Conservation (phyloP, 2,888 invertebrate species). For the Leucania comma region DNA sequence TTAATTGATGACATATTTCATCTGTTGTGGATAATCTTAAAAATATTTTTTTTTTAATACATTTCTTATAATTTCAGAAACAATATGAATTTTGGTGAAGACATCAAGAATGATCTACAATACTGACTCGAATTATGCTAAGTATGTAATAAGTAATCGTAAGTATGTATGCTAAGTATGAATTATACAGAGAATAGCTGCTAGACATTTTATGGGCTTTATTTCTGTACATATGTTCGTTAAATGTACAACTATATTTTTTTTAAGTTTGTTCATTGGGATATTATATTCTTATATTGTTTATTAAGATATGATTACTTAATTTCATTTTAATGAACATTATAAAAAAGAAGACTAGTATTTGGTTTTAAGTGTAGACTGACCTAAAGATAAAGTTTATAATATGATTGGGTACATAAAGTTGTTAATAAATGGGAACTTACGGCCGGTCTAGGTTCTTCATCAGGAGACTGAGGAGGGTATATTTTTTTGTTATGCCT, state of each 20-base stretch:
- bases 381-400: no score
- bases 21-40: background rate
- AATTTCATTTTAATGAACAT: background rate
- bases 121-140: conserved; percentile 1
- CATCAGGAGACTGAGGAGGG: conserved; percentile 94
- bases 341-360: background rate
- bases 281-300: background rate
- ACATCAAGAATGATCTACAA: conserved; percentile 12
- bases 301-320: background rate
- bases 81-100: conserved; percentile 19
- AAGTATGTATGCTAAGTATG: background rate
- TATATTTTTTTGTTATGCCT: conserved; percentile 94
- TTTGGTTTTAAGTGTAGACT: background rate
- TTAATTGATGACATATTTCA: background rate
- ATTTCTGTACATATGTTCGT: background rate
- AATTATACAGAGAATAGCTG: background rate
- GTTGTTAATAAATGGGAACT: conserved; percentile 72
- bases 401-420: background rate
- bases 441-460: conserved; percentile 96
- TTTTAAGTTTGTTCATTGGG: no score
- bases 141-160: no score
- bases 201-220: background rate
- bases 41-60: no score
- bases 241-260: background rate
- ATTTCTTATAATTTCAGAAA: conserved; percentile 49